These are phyloP conservation scores for Unio pictorum DNA, from an alignment of 2,888 invertebrate species.

Conservation along the genomic window DNA sequence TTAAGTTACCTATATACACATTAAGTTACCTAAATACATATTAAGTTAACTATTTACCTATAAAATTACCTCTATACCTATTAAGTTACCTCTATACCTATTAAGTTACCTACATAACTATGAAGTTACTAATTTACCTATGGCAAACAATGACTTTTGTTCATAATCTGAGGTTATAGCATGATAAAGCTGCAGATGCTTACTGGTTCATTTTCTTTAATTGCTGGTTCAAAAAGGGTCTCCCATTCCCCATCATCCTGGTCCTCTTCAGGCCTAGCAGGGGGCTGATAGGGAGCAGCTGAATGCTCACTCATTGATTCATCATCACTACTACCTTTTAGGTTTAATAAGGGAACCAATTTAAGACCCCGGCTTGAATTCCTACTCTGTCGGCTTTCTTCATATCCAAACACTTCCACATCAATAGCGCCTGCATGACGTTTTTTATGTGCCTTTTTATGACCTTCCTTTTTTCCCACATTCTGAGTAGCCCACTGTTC, in stretches of 20 bases:
- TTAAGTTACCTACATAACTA: no score
- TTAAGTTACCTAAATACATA: no score
- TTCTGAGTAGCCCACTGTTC: slow-evolving; percentile 7
- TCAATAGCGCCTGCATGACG: slow-evolving; percentile 47
- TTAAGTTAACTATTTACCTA: no score
- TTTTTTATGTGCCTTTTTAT: slow-evolving; percentile 21
- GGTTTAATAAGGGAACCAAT: slow-evolving; percentile 51
- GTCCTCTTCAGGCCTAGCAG: background rate
- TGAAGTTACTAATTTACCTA: no score
- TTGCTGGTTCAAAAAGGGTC: slow-evolving; percentile 24
- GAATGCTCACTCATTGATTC: slow-evolving; percentile 28
- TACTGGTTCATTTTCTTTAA: slow-evolving; percentile 13
- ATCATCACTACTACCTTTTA: slow-evolving; percentile 53
- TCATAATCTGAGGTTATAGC: no score
- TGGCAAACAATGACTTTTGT: no score
- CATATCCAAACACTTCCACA: slow-evolving; percentile 57
- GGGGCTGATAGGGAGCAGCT: background rate
- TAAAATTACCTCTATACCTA: no score
- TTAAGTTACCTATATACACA: no score
- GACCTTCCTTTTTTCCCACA: slow-evolving; percentile 15
- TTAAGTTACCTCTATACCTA: no score
- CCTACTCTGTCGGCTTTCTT: slow-evolving; percentile 43
- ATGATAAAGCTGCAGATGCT: background rate
- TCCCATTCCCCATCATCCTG: slow-evolving; percentile 31
- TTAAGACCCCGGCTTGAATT: slow-evolving; percentile 33